Percentiles rank a stretch among this genome's conserved stretches.
Conservation (phyloP, 2,113 vertebrate species). For the Stigmatopora nigra region DNA sequence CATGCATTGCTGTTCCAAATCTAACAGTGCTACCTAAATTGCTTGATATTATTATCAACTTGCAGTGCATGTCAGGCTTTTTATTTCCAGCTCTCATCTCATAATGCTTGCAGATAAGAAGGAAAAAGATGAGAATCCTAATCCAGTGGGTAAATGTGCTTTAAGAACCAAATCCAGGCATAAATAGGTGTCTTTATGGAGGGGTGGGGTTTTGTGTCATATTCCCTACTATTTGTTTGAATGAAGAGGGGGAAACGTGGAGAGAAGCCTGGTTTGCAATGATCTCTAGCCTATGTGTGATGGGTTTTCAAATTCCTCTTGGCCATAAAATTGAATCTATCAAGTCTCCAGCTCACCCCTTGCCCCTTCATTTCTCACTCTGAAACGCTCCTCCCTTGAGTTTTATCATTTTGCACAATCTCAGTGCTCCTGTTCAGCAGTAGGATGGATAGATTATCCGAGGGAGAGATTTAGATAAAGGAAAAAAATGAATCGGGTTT, state of each 20-base stretch:
- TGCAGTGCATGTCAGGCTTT: conserved; percentile 16
- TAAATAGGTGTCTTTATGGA: conserved; percentile 21
- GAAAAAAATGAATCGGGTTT: conserved; percentile 33
- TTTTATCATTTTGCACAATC: conserved; percentile 60
- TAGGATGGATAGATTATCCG: conserved; percentile 36
- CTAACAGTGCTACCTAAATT: conserved; percentile 6
- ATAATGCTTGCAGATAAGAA: conserved; percentile 36
- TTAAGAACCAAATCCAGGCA: conserved; percentile 50
- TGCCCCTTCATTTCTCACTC: conserved; percentile 49
- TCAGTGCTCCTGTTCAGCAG: conserved; percentile 33
- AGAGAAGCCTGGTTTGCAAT: conserved; percentile 45
- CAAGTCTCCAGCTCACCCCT: conserved; percentile 37
- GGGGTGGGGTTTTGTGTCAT: conserved; percentile 4
- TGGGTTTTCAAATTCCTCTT: conserved; percentile 66
- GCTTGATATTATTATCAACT: conserved; percentile 21
- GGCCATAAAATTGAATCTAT: conserved; percentile 67
- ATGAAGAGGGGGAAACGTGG: conserved; percentile 28
- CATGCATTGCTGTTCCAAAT: not conserved
- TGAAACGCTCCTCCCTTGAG: conserved; percentile 40
- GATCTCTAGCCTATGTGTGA: conserved; percentile 54
- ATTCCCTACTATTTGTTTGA: conserved; percentile 28
- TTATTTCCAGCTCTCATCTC: conserved; percentile 10
- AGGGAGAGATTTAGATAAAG: conserved; percentile 38
- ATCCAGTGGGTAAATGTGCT: conserved; percentile 54
- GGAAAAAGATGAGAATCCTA: conserved; percentile 28